phyloP scores from a whole-genome alignment of 1,140 invertebrate species.

The Brachionus asplanchnoidis region DNA sequence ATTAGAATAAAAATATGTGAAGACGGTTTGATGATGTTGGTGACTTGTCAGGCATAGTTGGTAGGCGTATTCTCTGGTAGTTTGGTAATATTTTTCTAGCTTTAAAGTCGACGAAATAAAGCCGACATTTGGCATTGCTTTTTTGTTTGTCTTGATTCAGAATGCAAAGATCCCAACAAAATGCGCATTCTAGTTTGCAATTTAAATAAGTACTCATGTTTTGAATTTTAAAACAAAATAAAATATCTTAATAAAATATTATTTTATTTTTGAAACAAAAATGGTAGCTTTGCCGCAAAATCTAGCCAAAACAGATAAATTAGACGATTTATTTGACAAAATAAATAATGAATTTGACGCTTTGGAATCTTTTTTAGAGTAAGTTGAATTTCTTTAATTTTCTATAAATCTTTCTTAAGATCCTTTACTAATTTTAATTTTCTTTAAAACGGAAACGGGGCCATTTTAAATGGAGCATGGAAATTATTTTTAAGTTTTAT shows the following conservation, averaged over 20 bases:
- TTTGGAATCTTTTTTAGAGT: constrained; percentile 16
- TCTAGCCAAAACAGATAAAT: background rate
- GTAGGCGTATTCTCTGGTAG: no score
- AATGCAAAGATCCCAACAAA: background rate
- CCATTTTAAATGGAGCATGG: no score
- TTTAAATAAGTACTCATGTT: background rate
- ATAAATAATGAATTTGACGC: constrained; percentile 12
- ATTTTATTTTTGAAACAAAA: background rate
- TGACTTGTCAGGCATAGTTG: no score
- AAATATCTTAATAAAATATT: background rate
- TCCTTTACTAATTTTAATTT: background rate
- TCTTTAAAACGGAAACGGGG: background rate
- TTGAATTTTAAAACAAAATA: background rate
- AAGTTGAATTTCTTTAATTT: background rate
- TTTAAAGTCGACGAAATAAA: background rate
- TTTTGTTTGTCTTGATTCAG: background rate
- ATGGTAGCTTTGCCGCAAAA: background rate
- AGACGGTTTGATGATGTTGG: no score
- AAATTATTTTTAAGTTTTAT: no score
- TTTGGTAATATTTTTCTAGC: no score
- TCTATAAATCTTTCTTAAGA: background rate
- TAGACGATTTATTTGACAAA: background rate
- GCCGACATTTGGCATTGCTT: background rate
- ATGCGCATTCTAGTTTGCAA: background rate
- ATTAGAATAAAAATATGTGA: no score